A percentile compares a stretch with the other conserved stretches of the same genome.
Conservation (phyloP, 2,888 invertebrate species). For the Scrobipalpa atriplicella region DNA sequence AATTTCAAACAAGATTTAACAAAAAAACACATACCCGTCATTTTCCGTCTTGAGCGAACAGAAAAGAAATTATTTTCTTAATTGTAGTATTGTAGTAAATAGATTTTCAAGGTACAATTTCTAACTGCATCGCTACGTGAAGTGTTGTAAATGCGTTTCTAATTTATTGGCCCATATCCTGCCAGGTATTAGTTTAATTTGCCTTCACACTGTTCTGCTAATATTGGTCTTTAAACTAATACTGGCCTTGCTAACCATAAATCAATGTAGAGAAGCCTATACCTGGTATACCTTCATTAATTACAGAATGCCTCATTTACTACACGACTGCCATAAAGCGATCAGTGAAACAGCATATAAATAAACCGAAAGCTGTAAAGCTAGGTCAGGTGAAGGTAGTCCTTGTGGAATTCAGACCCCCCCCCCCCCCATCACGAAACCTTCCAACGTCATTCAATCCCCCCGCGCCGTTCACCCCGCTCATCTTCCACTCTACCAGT, state of each 20-base stretch:
- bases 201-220: neutral
- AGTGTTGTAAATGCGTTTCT: neutral
- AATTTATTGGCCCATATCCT: neutral
- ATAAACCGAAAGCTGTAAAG: constrained; percentile 45
- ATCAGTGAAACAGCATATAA: constrained; percentile 36
- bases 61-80: no score
- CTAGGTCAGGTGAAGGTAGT: constrained; percentile 72
- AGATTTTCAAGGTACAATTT: neutral
- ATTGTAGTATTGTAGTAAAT: neutral
- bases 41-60: no score
- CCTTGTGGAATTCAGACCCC: constrained; percentile 60
- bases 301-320: constrained; percentile 21
- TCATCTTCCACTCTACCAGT: no score
- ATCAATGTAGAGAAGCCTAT: neutral
- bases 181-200: neutral
- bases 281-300: constrained; percentile 11
- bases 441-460: no score
- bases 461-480: no score
- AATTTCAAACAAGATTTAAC: no score
- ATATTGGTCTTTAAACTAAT: neutral
- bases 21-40: no score
- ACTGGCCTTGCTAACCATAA: neutral
- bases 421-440: constrained; percentile 37
- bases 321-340: constrained; percentile 22
- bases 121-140: neutral